Conservation (phyloP, 2,888 invertebrate species). For the Thereva unica region DNA sequence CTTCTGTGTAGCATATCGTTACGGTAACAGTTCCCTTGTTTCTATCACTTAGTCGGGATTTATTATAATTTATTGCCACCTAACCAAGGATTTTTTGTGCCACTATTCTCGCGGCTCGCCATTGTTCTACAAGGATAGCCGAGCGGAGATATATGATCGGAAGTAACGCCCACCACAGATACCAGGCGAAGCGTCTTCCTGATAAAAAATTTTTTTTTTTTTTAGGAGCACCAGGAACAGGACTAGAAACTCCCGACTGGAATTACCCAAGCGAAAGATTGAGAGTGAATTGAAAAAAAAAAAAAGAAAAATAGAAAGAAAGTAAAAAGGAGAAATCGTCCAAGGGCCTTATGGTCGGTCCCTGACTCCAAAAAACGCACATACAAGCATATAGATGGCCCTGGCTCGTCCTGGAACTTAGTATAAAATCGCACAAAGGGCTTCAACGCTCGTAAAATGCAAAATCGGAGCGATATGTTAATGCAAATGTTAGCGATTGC, state of each 20-base stretch:
- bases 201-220: conserved; percentile 19
- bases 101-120: conserved; percentile 9
- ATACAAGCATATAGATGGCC: conserved; percentile 4
- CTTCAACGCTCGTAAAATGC: conserved; percentile 32
- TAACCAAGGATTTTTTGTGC: background rate
- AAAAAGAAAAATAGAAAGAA: too few species aligned
- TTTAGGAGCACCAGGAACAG: background rate
- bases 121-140: conserved; percentile 12
- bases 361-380: background rate
- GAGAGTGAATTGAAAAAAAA: background rate
- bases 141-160: background rate
- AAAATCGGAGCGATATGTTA: conserved; percentile 32
- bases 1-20: too few species aligned
- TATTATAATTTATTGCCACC: conserved; percentile 23
- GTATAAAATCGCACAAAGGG: conserved; percentile 31
- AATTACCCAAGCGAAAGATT: conserved; percentile 17
- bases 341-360: conserved; percentile 9
- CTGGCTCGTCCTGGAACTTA: conserved; percentile 11
- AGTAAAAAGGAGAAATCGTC: conserved; percentile 19
- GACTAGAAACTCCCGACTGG: background rate
- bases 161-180: background rate
- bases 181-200: conserved; percentile 5
- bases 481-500: conserved; percentile 34
- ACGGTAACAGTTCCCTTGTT: background rate
- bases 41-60: conserved; percentile 11